These are phyloP conservation scores for Homarus americanus DNA, from an alignment of 1,140 invertebrate genomes.

Conservation along the genomic window DNA sequence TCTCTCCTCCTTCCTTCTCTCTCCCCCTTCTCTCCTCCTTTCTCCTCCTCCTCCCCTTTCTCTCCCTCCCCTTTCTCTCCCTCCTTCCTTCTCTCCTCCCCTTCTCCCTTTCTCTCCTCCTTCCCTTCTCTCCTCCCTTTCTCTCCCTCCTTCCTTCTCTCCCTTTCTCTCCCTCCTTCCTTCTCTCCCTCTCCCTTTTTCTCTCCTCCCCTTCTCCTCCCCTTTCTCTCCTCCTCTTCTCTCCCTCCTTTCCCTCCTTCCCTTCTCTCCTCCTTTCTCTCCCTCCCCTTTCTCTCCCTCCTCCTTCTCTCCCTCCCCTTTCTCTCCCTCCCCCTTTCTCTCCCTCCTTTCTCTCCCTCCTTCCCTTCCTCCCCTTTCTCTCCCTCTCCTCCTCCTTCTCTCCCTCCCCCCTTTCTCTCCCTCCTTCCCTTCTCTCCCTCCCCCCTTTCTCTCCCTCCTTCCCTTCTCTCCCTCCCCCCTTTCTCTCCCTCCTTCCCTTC, in stretches of 20 bases:
- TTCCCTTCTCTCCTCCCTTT: not conserved
- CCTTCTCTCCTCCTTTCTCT: not conserved
- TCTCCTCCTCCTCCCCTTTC: not conserved
- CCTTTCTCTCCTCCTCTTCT: not conserved
- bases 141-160: not conserved
- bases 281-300: not conserved
- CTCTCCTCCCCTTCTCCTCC: not conserved
- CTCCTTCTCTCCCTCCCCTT: not conserved
- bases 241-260: not conserved
- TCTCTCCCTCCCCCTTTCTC: not conserved
- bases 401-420: too few species aligned
- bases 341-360: not conserved
- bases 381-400: too few species aligned
- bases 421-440: too few species aligned
- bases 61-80: slow-evolving; percentile 2
- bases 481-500: not conserved
- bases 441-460: not conserved
- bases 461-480: not conserved
- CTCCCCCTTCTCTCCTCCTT: not conserved
- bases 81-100: not conserved
- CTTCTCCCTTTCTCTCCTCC: not conserved
- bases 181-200: not conserved
- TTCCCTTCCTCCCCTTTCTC: not conserved
- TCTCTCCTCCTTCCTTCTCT: too few species aligned
- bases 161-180: slow-evolving; percentile 23